These are phyloP conservation scores for Cabera pusaria DNA, from an alignment of 2,888 invertebrate genomes.

Conservation along the genomic window DNA sequence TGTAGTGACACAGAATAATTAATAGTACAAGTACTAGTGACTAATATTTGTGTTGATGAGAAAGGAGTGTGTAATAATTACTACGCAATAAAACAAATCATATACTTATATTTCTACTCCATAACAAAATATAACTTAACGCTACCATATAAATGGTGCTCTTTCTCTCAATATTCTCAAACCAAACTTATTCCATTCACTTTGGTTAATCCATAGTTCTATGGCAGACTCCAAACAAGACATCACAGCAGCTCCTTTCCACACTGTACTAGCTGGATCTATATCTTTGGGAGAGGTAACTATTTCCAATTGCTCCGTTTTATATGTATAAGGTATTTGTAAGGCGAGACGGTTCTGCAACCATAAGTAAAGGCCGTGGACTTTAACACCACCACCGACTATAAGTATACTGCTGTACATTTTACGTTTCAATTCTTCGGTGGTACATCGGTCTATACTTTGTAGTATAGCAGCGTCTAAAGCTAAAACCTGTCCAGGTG, in stretches of 20 bases:
- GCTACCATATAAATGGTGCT: constrained; percentile 96
- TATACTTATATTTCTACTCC: too few species aligned
- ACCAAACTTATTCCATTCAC: constrained; percentile 94
- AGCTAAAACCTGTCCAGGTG: constrained; percentile 91
- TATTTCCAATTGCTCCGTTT: constrained; percentile 93
- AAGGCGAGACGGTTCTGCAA: constrained; percentile 92
- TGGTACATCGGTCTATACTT: constrained; percentile 94
- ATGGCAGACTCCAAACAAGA: constrained; percentile 96
- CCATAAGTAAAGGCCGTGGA: constrained; percentile 92
- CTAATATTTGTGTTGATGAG: too few species aligned
- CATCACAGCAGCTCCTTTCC: constrained; percentile 98
- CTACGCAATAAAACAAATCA: too few species aligned
- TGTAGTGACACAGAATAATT: too few species aligned
- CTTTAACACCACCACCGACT: constrained; percentile 96
- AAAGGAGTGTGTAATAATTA: too few species aligned
- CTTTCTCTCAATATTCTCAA: constrained; percentile 93
- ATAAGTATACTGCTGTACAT: constrained; percentile 97
- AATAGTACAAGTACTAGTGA: too few species aligned
- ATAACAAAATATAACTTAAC: too few species aligned
- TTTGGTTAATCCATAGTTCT: constrained; percentile 94
- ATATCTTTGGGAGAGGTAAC: constrained; percentile 96
- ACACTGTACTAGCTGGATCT: constrained; percentile 94
- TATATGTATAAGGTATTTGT: constrained; percentile 91
- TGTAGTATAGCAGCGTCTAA: constrained; percentile 95
- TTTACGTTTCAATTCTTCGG: constrained; percentile 94